Evolutionary conservation across 1,140 invertebrate species (phyloP).

Genomic region (Sycophila sp.): DNA sequence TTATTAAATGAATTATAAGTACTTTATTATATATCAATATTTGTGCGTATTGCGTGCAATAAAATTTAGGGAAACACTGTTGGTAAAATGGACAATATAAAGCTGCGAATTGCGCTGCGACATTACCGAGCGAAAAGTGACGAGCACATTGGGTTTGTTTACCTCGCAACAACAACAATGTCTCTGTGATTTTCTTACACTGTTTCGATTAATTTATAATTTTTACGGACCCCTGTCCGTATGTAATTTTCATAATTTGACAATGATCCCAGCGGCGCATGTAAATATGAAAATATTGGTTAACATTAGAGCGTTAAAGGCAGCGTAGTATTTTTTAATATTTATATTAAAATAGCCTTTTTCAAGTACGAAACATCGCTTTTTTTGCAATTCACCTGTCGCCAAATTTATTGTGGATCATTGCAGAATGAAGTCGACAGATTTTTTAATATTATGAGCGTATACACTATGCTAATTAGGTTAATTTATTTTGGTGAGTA

Average conservation of each 20-base stretch:
- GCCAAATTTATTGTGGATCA: too few species aligned
- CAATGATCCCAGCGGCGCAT: background rate
- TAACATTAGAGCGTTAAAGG: background rate
- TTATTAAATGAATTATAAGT: too few species aligned
- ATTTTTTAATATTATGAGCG: background rate
- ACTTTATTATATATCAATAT: too few species aligned
- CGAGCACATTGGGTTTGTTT: constrained; percentile 11
- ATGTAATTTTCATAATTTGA: background rate
- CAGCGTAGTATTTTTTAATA: background rate
- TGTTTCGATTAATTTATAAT: background rate
- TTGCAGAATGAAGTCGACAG: too few species aligned
- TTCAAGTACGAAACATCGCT: too few species aligned
- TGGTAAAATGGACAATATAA: background rate
- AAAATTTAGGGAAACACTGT: too few species aligned
- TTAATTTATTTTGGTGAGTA: background rate
- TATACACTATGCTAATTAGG: background rate
- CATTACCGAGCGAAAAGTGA: background rate
- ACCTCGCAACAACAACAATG: background rate
- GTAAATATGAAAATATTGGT: background rate
- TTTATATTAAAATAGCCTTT: too few species aligned
- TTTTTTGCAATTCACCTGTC: too few species aligned
- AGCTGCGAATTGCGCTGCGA: background rate
- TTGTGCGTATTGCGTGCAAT: too few species aligned
- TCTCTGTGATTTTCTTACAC: background rate
- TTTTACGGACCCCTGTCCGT: background rate